phyloP scores from a whole-genome alignment of 2,888 invertebrate genomes.

The Protophormia terraenovae region DNA sequence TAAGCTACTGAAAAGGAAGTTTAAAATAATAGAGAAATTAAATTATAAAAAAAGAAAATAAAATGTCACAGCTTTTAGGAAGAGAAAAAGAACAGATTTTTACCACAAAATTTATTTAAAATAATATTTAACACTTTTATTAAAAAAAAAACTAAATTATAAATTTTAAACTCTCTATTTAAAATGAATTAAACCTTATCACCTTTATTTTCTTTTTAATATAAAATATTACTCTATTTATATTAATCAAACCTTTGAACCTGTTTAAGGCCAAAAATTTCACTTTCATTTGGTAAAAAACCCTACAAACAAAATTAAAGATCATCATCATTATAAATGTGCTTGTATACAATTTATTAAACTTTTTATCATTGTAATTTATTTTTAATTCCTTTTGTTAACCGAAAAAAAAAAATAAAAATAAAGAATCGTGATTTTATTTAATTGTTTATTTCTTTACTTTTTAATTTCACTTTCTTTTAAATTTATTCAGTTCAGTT shows the following conservation, averaged over 20 bases:
- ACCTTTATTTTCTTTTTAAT: background rate
- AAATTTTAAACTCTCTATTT: too few species aligned
- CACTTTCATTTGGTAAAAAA: background rate
- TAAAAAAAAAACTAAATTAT: too few species aligned
- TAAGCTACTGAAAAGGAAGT: background rate
- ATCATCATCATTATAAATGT: background rate
- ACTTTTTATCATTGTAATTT: conserved; percentile 34
- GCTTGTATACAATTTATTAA: background rate
- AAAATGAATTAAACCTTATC: background rate
- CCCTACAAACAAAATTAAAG: background rate
- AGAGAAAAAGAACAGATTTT: too few species aligned
- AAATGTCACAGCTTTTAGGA: too few species aligned
- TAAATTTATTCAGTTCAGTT: conserved; percentile 20
- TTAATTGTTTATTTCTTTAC: conserved; percentile 43
- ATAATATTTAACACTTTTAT: too few species aligned
- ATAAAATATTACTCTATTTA: background rate
- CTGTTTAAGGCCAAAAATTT: background rate
- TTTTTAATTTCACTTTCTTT: conserved; percentile 46
- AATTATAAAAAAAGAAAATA: background rate
- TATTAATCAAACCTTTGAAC: background rate
- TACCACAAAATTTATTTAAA: too few species aligned
- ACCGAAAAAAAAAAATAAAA: background rate
- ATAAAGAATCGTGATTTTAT: conserved; percentile 45
- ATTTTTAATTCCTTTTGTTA: conserved; percentile 43
- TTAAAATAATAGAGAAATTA: background rate